These are phyloP conservation scores for Lepus americanus DNA, from an alignment of 2,113 vertebrate species.

Conservation along the genomic window DNA sequence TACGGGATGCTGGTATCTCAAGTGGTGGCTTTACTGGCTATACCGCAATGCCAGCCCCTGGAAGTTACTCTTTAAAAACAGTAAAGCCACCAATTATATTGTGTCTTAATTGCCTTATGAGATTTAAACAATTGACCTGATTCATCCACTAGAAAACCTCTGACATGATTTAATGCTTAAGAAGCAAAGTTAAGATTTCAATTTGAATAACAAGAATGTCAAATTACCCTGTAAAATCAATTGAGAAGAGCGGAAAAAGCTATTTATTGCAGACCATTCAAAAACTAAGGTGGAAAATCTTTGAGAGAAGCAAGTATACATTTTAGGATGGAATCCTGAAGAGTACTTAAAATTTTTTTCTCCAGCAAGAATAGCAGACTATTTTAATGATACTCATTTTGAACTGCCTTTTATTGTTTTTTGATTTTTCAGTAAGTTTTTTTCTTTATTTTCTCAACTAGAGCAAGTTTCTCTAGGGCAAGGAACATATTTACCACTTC, in stretches of 20 bases:
- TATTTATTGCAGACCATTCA: neutral
- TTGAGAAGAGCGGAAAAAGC: neutral
- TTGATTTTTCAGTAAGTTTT: conserved; percentile 62
- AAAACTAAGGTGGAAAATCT: conserved; percentile 13
- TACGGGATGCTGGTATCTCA: no score
- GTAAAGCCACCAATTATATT: conserved; percentile 4
- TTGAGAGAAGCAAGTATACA: neutral
- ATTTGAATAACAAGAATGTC: conserved; percentile 12
- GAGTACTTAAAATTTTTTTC: conserved; percentile 8
- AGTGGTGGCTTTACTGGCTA: no score
- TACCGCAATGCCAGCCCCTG: no score
- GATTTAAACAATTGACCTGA: neutral
- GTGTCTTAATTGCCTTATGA: neutral
- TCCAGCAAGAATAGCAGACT: neutral
- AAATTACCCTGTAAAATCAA: conserved; percentile 40
- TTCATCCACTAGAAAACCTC: neutral
- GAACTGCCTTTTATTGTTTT: conserved; percentile 17
- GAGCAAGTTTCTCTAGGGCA: conserved; percentile 55
- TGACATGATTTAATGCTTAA: conserved; percentile 2
- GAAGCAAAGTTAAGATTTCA: conserved; percentile 10
- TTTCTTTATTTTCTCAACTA: conserved; percentile 37
- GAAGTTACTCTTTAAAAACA: neutral
- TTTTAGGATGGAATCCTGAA: neutral
- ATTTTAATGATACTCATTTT: conserved; percentile 18
- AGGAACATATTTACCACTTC: conserved; percentile 49